A percentile compares a stretch with the other conserved stretches of the same genome.
These are phyloP conservation scores for Ommatoiulus sabulosus DNA, from an alignment of 2,888 invertebrate genomes.

Conservation along the genomic window DNA sequence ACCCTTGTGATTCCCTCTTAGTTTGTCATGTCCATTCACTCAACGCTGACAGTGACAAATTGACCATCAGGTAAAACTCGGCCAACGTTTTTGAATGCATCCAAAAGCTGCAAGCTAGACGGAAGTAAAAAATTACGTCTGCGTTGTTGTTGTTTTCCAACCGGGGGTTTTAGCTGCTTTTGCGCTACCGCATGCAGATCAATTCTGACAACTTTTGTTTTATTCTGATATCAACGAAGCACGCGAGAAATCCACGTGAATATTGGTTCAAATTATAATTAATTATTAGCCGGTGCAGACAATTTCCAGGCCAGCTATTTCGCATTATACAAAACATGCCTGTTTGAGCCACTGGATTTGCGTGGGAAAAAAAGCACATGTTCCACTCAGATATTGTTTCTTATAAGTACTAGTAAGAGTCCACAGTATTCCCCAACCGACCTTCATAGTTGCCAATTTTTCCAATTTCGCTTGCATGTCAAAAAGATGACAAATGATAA, in stretches of 20 bases:
- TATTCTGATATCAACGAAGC: background rate
- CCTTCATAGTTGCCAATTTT: background rate
- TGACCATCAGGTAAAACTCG: background rate
- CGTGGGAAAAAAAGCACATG: background rate
- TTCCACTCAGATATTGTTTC: background rate
- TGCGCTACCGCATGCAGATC: background rate
- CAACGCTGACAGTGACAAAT: background rate
- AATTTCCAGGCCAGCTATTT: background rate
- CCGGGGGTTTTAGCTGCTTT: background rate
- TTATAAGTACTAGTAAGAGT: background rate
- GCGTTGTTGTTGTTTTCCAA: background rate
- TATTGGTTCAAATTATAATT: background rate
- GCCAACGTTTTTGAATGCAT: background rate
- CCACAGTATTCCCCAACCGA: background rate
- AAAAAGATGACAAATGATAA: background rate
- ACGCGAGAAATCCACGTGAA: background rate
- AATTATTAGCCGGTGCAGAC: background rate
- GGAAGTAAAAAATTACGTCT: background rate
- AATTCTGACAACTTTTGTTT: background rate
- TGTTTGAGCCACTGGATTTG: background rate
- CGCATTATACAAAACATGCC: background rate
- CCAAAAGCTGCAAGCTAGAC: background rate
- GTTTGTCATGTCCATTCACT: background rate
- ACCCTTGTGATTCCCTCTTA: conserved; percentile 18
- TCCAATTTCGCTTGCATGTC: background rate